These are phyloP conservation scores for Philonicus albiceps DNA, from an alignment of 2,888 invertebrate species.

Conservation along the genomic window DNA sequence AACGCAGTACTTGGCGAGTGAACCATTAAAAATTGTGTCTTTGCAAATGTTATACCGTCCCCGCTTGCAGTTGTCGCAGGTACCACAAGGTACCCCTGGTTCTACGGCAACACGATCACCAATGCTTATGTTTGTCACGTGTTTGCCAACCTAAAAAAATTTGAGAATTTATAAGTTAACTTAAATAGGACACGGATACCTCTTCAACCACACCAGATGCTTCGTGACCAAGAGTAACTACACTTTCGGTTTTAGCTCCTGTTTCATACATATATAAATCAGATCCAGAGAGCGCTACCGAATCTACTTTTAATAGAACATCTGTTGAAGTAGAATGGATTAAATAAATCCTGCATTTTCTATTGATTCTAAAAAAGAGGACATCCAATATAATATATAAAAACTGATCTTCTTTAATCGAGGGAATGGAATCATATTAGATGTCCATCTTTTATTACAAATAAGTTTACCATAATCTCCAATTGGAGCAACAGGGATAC, in stretches of 20 bases:
- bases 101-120: slow-evolving; percentile 94
- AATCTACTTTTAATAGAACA: slow-evolving; percentile 73
- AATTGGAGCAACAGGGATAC: not conserved
- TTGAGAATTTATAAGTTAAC: not conserved
- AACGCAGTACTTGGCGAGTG: slow-evolving; percentile 53
- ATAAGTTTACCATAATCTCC: slow-evolving; percentile 11
- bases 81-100: slow-evolving; percentile 87
- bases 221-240: slow-evolving; percentile 84
- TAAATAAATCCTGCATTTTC: not conserved
- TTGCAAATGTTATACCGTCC: slow-evolving; percentile 57
- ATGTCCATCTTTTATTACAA: not conserved
- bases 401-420: not conserved
- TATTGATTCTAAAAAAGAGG: not conserved
- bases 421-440: not conserved
- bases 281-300: slow-evolving; percentile 92
- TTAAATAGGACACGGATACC: slow-evolving; percentile 58
- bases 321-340: slow-evolving; percentile 64
- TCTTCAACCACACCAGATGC: slow-evolving; percentile 80
- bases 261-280: slow-evolving; percentile 83
- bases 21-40: slow-evolving; percentile 55
- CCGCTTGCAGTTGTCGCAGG: slow-evolving; percentile 80
- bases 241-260: slow-evolving; percentile 51
- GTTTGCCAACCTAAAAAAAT: slow-evolving; percentile 63
- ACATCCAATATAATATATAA: not conserved
- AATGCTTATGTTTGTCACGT: slow-evolving; percentile 71